Evolutionary conservation across 2,113 vertebrate species (phyloP).

Genomic region (Spilogale gracilis): DNA sequence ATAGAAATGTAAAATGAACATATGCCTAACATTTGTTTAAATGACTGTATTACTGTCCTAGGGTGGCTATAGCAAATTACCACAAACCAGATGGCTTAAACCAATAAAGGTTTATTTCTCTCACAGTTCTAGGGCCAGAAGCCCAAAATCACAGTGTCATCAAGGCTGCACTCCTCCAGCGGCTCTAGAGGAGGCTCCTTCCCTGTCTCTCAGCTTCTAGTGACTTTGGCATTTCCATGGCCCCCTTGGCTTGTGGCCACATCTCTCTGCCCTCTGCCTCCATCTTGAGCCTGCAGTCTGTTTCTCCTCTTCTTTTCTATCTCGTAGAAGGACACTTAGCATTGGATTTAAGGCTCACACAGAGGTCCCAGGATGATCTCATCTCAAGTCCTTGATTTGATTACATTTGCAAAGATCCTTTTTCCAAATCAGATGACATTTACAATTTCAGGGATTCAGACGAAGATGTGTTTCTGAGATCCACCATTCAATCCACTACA

Average conservation of each 20-base stretch:
- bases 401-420: neutral
- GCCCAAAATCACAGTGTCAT: neutral
- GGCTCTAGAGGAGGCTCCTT: neutral
- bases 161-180: too few species aligned
- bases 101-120: neutral
- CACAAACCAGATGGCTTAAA: neutral
- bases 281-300: neutral
- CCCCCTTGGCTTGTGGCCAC: neutral
- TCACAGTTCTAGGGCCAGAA: neutral
- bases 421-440: neutral
- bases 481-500: neutral
- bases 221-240: neutral
- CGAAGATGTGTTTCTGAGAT: neutral
- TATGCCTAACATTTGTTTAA: neutral
- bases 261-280: neutral
- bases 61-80: neutral
- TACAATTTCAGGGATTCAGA: neutral
- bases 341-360: neutral
- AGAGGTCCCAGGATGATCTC: neutral
- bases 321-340: neutral
- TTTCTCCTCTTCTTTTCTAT: neutral
- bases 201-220: neutral
- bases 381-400: neutral
- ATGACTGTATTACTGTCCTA: neutral
- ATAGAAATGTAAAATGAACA: neutral